Evolutionary conservation across 2,113 vertebrate species (phyloP), one percentile per base, ranked within the genome.

Genomic region (Oncorhynchus keta): DNA sequence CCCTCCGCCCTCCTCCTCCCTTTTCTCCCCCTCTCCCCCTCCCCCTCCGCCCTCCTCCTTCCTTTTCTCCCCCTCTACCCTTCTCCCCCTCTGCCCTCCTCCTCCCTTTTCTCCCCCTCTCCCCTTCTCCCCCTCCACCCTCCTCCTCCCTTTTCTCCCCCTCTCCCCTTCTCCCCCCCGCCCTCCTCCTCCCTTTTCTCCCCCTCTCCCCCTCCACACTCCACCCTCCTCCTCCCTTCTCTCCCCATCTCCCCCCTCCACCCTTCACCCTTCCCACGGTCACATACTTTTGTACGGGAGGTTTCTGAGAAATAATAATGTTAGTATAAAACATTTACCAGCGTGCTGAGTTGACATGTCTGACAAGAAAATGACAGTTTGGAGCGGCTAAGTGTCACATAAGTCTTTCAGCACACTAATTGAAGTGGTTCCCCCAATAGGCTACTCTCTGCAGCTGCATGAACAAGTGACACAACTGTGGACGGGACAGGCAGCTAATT

Each of bases 291-390:
- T 24, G 35, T 30, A 48, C 79, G 69, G 76, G 8, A 79, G 72
- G 66, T 66, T 68, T 73, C 77, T 4, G 59, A 86, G 80, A 84
- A 81, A 84, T 82, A 79, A 89, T 89, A 84, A 82, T 73, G 55
- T 79, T 68, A 78, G 89, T 81, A 87, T 87, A 75, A 89, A 90
- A 84, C 79, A 87, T 89, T 89, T 82, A 88, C 64, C 84, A 79
- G 72, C 83, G 70, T 83, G 80, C 82, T 85, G 85, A 82, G 85
- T 83, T 90, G 84, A 87, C 86, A 80, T 79, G 83, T 84, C 78
- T 76, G 80, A 88, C 85, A 87, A 85, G 82, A 85, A 81, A 84
- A 85, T 76, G 61, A 78, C 72, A 22, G 74, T 84, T 88, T 78
- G 78, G 70, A 84, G 80, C 30, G n/a, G 79, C 82, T 81, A 86